Percentiles rank a stretch among this genome's conserved stretches.
Evolutionary conservation across 2,888 invertebrate species (phyloP).

Genomic region (Conops quadrifasciatus): DNA sequence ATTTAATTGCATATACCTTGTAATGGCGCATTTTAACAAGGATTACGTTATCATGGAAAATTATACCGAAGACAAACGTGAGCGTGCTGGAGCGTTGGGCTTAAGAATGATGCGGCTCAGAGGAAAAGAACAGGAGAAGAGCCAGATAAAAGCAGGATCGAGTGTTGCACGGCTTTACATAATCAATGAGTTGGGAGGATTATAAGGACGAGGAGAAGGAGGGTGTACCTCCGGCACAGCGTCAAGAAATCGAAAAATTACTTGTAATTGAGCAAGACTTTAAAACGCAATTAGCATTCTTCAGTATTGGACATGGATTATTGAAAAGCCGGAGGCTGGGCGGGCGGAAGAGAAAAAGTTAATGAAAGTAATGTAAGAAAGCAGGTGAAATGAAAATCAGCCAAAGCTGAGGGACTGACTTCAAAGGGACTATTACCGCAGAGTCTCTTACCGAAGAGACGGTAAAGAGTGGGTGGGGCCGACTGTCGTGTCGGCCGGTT

Average conservation of each 20-base stretch:
- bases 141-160: background rate
- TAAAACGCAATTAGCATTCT: conserved; percentile 60
- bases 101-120: too few species aligned
- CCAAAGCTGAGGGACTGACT: background rate
- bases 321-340: background rate
- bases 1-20: conserved; percentile 47
- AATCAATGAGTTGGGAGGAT: conserved; percentile 10
- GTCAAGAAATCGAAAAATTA: conserved; percentile 23
- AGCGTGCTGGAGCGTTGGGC: conserved; percentile 17
- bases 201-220: conserved; percentile 19
- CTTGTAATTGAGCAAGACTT: conserved; percentile 52
- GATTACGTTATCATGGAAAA: conserved; percentile 34
- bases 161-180: background rate
- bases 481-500: too few species aligned
- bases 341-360: too few species aligned
- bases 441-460: background rate
- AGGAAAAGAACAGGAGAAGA: background rate
- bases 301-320: background rate
- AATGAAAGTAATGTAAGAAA: too few species aligned
- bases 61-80: conserved; percentile 22
- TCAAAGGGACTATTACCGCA: too few species aligned
- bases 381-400: too few species aligned
- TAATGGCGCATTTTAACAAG: conserved; percentile 51
- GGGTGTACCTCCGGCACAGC: background rate
- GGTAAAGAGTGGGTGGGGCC: conserved; percentile 5